Evolutionary conservation across 64 coral and sea anemone genomes (phyloP).

Genomic region (Stichodactyla mertensii): DNA sequence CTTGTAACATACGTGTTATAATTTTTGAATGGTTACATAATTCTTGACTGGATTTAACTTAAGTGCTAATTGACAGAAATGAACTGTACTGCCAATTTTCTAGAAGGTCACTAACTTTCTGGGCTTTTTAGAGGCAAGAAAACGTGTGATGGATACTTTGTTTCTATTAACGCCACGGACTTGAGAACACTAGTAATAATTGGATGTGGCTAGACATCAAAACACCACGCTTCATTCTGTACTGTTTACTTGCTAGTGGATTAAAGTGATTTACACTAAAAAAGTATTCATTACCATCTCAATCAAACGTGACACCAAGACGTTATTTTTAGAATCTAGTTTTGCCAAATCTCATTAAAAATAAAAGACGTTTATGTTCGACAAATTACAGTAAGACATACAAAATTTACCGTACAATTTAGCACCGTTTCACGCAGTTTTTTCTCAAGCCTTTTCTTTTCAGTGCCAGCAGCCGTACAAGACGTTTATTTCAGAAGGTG

Average conservation of each 20-base stretch:
- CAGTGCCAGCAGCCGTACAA: neutral
- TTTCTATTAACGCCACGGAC: no score
- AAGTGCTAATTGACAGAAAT: neutral
- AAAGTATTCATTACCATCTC: neutral
- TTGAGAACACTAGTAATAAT: no score
- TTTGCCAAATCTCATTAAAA: slow-evolving; percentile 30
- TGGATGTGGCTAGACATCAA: neutral
- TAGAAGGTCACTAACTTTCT: neutral
- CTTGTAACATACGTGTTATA: neutral
- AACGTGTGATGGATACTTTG: no score
- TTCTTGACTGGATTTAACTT: neutral
- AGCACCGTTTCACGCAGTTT: neutral
- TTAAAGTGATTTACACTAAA: neutral
- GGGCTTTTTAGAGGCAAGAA: no score
- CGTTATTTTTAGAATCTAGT: slow-evolving; percentile 8
- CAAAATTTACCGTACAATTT: neutral
- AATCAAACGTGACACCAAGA: slow-evolving; percentile 7
- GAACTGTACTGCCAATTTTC: neutral
- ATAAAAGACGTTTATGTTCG: slow-evolving; percentile 1
- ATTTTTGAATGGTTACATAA: neutral
- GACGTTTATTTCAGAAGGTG: neutral
- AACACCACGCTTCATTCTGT: neutral
- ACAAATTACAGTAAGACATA: neutral
- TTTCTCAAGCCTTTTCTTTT: neutral
- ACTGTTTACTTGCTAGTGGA: slow-evolving; percentile 13